phyloP scores from a whole-genome alignment of 2,888 invertebrate genomes.

The Coenonympha glycerion region DNA sequence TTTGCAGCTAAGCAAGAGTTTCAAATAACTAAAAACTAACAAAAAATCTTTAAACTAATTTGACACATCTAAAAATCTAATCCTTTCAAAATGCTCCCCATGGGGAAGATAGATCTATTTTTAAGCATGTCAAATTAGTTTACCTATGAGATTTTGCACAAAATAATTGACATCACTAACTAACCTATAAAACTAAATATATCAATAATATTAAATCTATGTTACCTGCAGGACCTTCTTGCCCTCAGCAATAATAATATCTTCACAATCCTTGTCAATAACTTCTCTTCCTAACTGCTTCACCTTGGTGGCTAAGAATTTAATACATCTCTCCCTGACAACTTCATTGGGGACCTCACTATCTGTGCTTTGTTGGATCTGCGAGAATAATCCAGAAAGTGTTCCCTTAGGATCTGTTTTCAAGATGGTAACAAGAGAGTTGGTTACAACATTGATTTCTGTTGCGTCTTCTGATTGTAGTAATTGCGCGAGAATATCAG shows the following conservation, averaged over 20 bases:
- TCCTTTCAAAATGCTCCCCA: no score
- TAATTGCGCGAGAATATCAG: conserved; percentile 93
- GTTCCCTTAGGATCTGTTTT: conserved; percentile 83
- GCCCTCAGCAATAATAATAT: conserved; percentile 86
- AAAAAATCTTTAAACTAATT: no score
- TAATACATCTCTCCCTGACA: conserved; percentile 89
- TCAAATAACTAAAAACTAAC: no score
- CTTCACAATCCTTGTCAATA: conserved; percentile 89
- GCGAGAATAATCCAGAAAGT: conserved; percentile 72
- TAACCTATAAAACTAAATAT: no score
- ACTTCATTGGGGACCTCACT: conserved; percentile 78
- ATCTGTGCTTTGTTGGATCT: conserved; percentile 71
- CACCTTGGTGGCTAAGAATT: conserved; percentile 89
- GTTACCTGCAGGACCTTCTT: conserved; percentile 91
- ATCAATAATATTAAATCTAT: no score
- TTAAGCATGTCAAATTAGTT: no score
- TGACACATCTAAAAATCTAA: no score
- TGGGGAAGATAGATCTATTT: no score
- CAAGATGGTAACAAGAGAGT: conserved; percentile 85
- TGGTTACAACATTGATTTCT: conserved; percentile 89
- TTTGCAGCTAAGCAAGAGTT: no score
- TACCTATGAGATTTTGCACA: no score
- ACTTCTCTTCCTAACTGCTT: conserved; percentile 85
- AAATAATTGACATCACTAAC: no score
- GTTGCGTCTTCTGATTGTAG: conserved; percentile 89